Conservation (phyloP, 2,113 vertebrate species). For the Chionodraco myersi region DNA sequence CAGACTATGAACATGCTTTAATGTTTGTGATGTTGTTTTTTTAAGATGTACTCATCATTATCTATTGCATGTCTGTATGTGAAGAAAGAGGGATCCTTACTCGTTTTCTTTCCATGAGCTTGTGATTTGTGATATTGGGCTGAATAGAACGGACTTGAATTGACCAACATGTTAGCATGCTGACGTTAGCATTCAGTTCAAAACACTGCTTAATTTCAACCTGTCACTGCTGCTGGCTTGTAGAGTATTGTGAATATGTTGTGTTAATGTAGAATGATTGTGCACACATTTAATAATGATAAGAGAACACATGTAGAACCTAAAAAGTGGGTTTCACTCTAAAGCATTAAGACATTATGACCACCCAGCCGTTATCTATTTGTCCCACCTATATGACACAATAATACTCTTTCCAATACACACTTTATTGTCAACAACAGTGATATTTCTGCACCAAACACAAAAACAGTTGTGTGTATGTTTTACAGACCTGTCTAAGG, state of each 20-base stretch:
- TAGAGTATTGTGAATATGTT: not conserved
- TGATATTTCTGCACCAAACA: constrained; percentile 19
- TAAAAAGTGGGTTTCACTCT: constrained; percentile 22
- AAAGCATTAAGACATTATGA: constrained; percentile 27
- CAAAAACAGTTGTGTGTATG: constrained; percentile 42
- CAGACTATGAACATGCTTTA: too few relatives aligned
- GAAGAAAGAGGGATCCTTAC: too few relatives aligned
- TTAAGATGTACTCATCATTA: too few relatives aligned
- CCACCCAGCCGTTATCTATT: constrained; percentile 6
- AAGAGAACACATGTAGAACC: not conserved
- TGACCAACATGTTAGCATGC: too few relatives aligned
- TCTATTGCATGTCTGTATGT: too few relatives aligned
- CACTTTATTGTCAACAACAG: constrained; percentile 46
- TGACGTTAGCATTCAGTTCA: too few relatives aligned
- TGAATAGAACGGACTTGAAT: too few relatives aligned
- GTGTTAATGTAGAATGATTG: constrained; percentile 7
- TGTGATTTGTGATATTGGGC: too few relatives aligned
- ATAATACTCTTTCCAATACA: constrained; percentile 20
- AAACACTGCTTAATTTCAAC: too few relatives aligned
- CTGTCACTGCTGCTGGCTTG: not conserved
- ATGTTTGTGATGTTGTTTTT: too few relatives aligned
- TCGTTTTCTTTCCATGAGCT: too few relatives aligned
- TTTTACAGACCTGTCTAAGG: constrained; percentile 51
- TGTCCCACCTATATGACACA: constrained; percentile 8
- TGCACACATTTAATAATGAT: constrained; percentile 11